These are phyloP conservation scores for Melipona beecheii DNA, from an alignment of 2,888 invertebrate genomes.

Conservation along the genomic window DNA sequence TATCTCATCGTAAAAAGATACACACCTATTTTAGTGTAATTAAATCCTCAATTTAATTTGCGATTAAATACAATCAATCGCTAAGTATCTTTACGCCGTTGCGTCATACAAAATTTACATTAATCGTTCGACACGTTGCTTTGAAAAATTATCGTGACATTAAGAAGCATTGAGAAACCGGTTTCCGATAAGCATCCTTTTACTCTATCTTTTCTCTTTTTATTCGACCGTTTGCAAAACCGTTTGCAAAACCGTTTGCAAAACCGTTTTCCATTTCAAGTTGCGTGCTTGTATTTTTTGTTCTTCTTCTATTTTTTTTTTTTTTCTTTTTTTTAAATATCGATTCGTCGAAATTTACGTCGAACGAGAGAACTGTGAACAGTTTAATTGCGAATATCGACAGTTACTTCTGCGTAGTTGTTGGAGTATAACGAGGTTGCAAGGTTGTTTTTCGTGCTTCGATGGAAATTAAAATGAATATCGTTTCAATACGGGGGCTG, in stretches of 20 bases:
- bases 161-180: no score
- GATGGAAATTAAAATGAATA: background rate
- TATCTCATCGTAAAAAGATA: background rate
- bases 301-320: background rate
- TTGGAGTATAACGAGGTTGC: background rate
- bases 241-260: background rate
- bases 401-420: background rate
- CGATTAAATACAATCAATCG: background rate
- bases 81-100: background rate
- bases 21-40: background rate
- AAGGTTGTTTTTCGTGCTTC: background rate
- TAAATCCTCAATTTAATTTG: background rate
- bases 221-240: background rate
- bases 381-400: conserved; percentile 7
- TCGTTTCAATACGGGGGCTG: background rate
- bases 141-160: background rate
- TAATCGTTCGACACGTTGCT: background rate
- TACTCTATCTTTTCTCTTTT: no score
- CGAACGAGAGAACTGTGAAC: background rate
- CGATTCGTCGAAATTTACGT: background rate
- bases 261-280: background rate
- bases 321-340: background rate
- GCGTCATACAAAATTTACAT: background rate
- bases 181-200: background rate
- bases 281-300: background rate